phyloP scores from a whole-genome alignment of 2,888 invertebrate genomes.

The Trisateles emortualis region DNA sequence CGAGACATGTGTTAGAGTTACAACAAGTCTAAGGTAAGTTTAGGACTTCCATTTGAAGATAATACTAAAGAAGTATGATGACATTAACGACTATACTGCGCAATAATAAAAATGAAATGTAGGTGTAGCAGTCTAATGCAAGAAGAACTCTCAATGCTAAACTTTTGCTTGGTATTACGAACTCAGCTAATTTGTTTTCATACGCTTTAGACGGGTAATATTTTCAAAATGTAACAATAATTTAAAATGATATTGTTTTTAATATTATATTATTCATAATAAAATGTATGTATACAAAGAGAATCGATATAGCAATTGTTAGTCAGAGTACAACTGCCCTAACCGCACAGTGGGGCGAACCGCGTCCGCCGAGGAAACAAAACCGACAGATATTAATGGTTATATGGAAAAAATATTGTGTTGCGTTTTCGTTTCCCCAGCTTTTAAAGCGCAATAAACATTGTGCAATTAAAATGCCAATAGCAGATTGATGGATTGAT shows the following conservation, averaged over 20 bases:
- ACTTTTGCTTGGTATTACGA: too few species aligned
- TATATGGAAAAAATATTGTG: slow-evolving; percentile 89
- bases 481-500: slow-evolving; percentile 82
- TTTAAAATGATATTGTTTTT: neutral
- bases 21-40: too few species aligned
- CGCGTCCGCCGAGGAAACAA: slow-evolving; percentile 84
- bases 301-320: slow-evolving; percentile 47
- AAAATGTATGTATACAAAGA: slow-evolving; percentile 30
- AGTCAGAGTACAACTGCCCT: slow-evolving; percentile 56
- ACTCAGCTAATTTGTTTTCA: too few species aligned
- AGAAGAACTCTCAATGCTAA: too few species aligned
- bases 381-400: slow-evolving; percentile 90
- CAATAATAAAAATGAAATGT: too few species aligned
- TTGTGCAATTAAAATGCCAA: slow-evolving; percentile 84
- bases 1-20: too few species aligned
- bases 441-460: slow-evolving; percentile 85
- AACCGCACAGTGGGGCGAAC: slow-evolving; percentile 71
- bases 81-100: too few species aligned
- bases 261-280: slow-evolving; percentile 5
- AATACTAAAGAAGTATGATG: too few species aligned
- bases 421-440: slow-evolving; percentile 84
- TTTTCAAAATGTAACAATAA: too few species aligned
- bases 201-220: too few species aligned
- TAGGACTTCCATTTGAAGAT: too few species aligned
- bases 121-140: too few species aligned